Percentiles rank a stretch among this genome's conserved stretches.
Conservation (phyloP, 2,888 invertebrate genomes). For the Cacoxenus indagator region DNA sequence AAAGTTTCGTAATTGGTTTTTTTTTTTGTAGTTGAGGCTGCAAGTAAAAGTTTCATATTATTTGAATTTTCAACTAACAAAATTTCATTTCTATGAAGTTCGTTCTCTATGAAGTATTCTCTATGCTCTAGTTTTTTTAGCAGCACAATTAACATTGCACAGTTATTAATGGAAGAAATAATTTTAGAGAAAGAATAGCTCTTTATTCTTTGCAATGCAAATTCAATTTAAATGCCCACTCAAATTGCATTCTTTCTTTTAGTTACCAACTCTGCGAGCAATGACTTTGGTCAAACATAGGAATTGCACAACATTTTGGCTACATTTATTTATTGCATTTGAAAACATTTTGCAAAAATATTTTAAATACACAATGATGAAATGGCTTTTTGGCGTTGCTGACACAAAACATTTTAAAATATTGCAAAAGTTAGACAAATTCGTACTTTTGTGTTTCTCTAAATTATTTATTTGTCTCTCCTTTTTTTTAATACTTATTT, state of each 20-base stretch:
- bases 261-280: background rate
- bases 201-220: constrained; percentile 8
- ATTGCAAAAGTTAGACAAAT: background rate
- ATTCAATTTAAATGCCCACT: constrained; percentile 16
- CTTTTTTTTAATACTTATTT: too few relatives aligned
- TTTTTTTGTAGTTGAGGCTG: background rate
- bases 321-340: background rate
- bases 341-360: background rate
- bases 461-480: background rate
- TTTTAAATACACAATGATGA: background rate
- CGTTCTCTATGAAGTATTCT: background rate
- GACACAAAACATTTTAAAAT: background rate
- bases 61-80: constrained; percentile 3
- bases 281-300: background rate
- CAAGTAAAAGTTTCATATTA: constrained; percentile 2
- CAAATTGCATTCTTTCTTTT: background rate
- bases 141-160: background rate
- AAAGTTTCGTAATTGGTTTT: constrained; percentile 1
- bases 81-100: too few relatives aligned
- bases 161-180: background rate
- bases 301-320: background rate
- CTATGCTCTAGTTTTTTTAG: background rate
- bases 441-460: background rate
- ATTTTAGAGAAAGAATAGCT: background rate
- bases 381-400: background rate